These are phyloP conservation scores for Eudasyphora cyanicolor DNA, from an alignment of 2,888 invertebrate species.

Conservation along the genomic window DNA sequence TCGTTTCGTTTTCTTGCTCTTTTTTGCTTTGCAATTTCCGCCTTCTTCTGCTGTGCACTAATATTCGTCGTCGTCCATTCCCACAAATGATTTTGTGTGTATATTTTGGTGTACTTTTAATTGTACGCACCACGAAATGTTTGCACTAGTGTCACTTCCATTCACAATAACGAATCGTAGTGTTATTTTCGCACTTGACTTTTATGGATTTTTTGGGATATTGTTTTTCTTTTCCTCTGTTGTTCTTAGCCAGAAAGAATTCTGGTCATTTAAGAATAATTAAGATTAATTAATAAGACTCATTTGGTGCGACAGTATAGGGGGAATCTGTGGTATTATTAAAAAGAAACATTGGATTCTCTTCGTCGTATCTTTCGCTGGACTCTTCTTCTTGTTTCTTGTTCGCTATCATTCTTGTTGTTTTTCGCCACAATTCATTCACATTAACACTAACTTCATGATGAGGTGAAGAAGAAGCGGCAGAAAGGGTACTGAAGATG, in stretches of 20 bases:
- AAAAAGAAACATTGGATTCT: slow-evolving; percentile 6
- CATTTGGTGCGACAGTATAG: background rate
- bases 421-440: slow-evolving; percentile 56
- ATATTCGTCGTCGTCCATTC: slow-evolving; percentile 59
- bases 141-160: slow-evolving; percentile 12
- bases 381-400: slow-evolving; percentile 38
- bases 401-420: slow-evolving; percentile 38
- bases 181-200: slow-evolving; percentile 22
- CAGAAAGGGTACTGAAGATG: background rate
- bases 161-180: slow-evolving; percentile 24
- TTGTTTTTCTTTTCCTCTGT: background rate
- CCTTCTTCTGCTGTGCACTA: slow-evolving; percentile 66
- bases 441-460: background rate
- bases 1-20: slow-evolving; percentile 49
- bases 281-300: background rate
- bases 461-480: slow-evolving; percentile 6
- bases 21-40: slow-evolving; percentile 65
- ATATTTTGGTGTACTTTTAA: slow-evolving; percentile 60
- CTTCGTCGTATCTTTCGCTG: slow-evolving; percentile 4
- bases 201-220: slow-evolving; percentile 16
- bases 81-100: slow-evolving; percentile 63
- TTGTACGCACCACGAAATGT: slow-evolving; percentile 48
- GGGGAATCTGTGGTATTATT: background rate
- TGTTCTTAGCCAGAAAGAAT: background rate
- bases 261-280: background rate